A percentile compares a stretch with the other conserved stretches of the same genome.
phyloP scores from a whole-genome alignment of 2,113 vertebrate species.

The Pelvicachromis taeniatus region DNA sequence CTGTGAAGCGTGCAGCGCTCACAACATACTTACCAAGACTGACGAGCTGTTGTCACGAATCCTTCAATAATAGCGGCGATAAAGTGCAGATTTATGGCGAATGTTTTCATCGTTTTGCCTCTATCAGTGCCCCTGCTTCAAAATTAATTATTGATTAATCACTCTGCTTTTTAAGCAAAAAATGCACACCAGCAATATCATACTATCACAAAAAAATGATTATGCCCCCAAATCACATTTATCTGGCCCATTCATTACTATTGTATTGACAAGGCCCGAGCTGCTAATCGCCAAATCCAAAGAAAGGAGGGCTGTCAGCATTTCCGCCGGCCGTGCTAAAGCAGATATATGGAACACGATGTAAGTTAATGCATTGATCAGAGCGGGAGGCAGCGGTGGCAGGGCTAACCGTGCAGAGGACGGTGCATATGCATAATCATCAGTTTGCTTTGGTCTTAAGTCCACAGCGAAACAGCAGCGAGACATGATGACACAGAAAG shows the following conservation, averaged over 20 bases:
- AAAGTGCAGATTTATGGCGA: constrained; percentile 78
- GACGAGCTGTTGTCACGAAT: constrained; percentile 47
- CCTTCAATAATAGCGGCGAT: constrained; percentile 67
- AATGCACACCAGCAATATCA: constrained; percentile 80
- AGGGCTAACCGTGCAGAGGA: constrained; percentile 49
- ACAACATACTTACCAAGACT: constrained; percentile 67
- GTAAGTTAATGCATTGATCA: constrained; percentile 67
- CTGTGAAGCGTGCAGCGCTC: constrained; percentile 50
- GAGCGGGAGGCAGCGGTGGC: constrained; percentile 43
- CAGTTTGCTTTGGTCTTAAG: constrained; percentile 65
- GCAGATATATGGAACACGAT: constrained; percentile 69
- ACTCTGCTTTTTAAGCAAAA: constrained; percentile 79
- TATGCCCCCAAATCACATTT: constrained; percentile 74
- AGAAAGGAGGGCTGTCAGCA: constrained; percentile 72
- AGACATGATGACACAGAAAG: constrained; percentile 47
- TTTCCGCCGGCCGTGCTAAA: constrained; percentile 66
- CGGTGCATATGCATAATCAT: constrained; percentile 66
- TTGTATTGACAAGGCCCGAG: constrained; percentile 74
- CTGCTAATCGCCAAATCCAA: constrained; percentile 75
- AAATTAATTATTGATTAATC: constrained; percentile 86
- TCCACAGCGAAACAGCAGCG: constrained; percentile 36
- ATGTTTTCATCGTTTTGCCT: constrained; percentile 75
- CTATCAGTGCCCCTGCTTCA: constrained; percentile 72
- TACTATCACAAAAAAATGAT: constrained; percentile 74
- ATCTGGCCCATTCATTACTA: constrained; percentile 75